A percentile compares a stretch with the other conserved stretches of the same genome.
phyloP scores from a whole-genome alignment of 1,140 invertebrate genomes.

The Agrilus planipennis region DNA sequence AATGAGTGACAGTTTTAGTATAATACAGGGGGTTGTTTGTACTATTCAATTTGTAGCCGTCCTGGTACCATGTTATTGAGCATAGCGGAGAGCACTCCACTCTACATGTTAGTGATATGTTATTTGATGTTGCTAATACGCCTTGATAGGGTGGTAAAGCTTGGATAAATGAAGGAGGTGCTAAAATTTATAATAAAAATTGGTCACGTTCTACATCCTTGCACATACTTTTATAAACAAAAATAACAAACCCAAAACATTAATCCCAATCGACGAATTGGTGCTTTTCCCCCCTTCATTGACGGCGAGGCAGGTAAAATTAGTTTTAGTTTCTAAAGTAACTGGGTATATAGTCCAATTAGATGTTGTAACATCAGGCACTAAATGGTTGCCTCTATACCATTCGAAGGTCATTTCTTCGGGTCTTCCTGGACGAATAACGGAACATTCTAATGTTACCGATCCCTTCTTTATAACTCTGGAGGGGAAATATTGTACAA shows the following conservation, averaged over 20 bases:
- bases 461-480: conserved; percentile 67
- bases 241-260: conserved; percentile 56
- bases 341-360: conserved; percentile 70
- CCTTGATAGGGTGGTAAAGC: conserved; percentile 72
- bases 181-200: conserved; percentile 38
- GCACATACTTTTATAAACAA: conserved; percentile 7
- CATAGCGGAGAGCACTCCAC: conserved; percentile 82
- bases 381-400: conserved; percentile 58
- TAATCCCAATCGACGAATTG: conserved; percentile 55
- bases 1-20: conserved; percentile 49
- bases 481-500: conserved; percentile 40
- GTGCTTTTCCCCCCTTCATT: conserved; percentile 72
- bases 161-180: conserved; percentile 74
- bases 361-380: conserved; percentile 58
- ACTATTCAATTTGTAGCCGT: conserved; percentile 51
- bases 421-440: conserved; percentile 68
- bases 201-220: too few relatives aligned
- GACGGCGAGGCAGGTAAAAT: conserved; percentile 75
- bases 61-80: conserved; percentile 70
- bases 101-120: conserved; percentile 71
- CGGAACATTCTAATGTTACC: conserved; percentile 67
- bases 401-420: conserved; percentile 61
- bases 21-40: conserved; percentile 52
- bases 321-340: conserved; percentile 66
- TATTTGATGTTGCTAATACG: conserved; percentile 50